These are phyloP conservation scores for Zoanthus sociatus DNA, from an alignment of 92 coral and sea anemone genomes.

Conservation along the genomic window DNA sequence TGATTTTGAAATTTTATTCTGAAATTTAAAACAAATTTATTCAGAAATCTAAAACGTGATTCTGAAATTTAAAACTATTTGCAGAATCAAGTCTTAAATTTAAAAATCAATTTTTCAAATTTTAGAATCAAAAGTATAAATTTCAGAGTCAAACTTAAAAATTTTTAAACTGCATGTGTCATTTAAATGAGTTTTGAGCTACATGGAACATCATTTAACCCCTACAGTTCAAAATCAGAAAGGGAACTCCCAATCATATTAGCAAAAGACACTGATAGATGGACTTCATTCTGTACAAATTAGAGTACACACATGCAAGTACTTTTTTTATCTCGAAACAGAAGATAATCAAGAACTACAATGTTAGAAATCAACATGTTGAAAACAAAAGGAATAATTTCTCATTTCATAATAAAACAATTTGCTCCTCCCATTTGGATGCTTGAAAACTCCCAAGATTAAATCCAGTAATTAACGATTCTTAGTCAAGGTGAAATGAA, in stretches of 20 bases:
- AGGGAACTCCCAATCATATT: not conserved
- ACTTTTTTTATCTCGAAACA: slow-evolving; percentile 8
- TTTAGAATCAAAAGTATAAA: slow-evolving; percentile 3
- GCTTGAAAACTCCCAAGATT: slow-evolving; percentile 16
- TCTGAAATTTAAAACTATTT: not conserved
- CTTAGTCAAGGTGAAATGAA: slow-evolving; percentile 8
- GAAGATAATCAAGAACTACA: slow-evolving; percentile 4
- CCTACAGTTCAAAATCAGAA: not conserved
- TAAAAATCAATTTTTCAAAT: not conserved
- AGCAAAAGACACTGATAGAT: slow-evolving; percentile 8
- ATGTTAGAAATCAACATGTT: slow-evolving; percentile 10
- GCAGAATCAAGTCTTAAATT: not conserved
- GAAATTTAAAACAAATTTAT: not conserved
- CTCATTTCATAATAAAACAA: slow-evolving; percentile 15
- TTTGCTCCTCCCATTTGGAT: slow-evolving; percentile 14
- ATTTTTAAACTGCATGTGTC: not conserved
- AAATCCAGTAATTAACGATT: not conserved
- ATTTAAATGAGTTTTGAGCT: slow-evolving; percentile 5
- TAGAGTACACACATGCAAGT: slow-evolving; percentile 7
- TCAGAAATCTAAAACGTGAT: not conserved
- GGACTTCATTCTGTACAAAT: slow-evolving; percentile 7
- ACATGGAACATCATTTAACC: not conserved
- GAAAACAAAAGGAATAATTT: slow-evolving; percentile 17
- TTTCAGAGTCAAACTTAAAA: not conserved
- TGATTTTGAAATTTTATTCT: not conserved